Base-by-base conservation (phyloP, 2,888 invertebrate species). In the Macrophya alboannulata region DNA sequence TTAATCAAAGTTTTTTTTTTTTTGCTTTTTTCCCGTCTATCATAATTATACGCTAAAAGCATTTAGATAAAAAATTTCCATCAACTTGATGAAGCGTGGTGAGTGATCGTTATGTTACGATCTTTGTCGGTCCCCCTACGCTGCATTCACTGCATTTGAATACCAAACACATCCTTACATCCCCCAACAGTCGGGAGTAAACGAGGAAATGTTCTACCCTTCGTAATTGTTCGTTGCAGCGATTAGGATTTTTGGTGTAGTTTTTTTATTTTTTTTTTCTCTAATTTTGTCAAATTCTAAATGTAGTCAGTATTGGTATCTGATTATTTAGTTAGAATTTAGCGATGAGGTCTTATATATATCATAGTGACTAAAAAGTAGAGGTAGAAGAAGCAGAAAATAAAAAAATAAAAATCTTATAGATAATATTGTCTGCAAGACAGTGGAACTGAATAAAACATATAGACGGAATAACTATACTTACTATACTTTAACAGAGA, bases 1-100 rank as follows among this genome's bases (percentile, higher is more conserved):
- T 88, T 88, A 88, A 88, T 89, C 89, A 89, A 90, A 90, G 88
- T 90, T 89, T 15, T 55, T 55, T 2, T n/a, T 55, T 55, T n/a
- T 43, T 43, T 43, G 1, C 9, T 43, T 9, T 55, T n/a, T 86
- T 88, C 87, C 87, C 88, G 89, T 91, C 88, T 88, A 89, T 91
- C 90, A 90, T 88, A 89, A 90, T 90, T 90, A 89, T n/a, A 88
- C 90, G 88, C 89, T 90, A 90, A 91, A 91, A 91, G 91, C 91
- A 89, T 89, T 91, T 90, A 89, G 88, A 89, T 90, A 89, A 90
- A 90, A 90, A 90, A 31, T 31, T 89, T 88, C 88, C 88, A 87
- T 89, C 87, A 89, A 87, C 87, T 88, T 87, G 88, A 84, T 86
- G 86, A 77, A 77, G 25, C 31, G 3, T 31, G 25, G 51, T 43